phyloP scores from a whole-genome alignment of 1,140 invertebrate species.

The Drosophila persimilis region DNA sequence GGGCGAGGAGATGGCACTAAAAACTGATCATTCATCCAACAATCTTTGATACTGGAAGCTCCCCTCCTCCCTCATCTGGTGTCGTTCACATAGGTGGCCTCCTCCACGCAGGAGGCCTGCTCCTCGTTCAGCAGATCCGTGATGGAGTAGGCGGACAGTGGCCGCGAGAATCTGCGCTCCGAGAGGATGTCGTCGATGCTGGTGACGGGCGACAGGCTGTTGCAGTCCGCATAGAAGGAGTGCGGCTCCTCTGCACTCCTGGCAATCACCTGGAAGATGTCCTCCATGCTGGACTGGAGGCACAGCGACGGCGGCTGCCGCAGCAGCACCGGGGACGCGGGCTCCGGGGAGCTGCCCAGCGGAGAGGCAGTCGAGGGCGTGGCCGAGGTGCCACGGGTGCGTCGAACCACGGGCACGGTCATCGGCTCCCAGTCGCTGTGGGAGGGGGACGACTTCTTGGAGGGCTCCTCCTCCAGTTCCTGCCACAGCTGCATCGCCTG shows the following conservation, averaged over 20 bases:
- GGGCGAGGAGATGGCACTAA: slow-evolving; percentile 35
- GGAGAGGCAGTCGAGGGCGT: slow-evolving; percentile 75
- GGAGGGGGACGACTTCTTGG: slow-evolving; percentile 11
- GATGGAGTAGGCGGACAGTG: slow-evolving; percentile 78
- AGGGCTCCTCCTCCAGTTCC: slow-evolving; percentile 55
- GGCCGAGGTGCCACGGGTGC: slow-evolving; percentile 61
- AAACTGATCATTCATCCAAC: slow-evolving; percentile 9
- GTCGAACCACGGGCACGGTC: slow-evolving; percentile 38
- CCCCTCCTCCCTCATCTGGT: slow-evolving; percentile 47
- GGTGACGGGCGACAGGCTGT: slow-evolving; percentile 68
- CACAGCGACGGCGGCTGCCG: slow-evolving; percentile 58
- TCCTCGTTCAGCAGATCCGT: slow-evolving; percentile 77
- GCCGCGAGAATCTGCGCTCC: slow-evolving; percentile 66
- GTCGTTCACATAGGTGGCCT: slow-evolving; percentile 63
- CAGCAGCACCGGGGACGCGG: slow-evolving; percentile 50
- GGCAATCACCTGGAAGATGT: slow-evolving; percentile 76
- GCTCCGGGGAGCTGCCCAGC: slow-evolving; percentile 63
- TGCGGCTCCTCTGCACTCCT: slow-evolving; percentile 63
- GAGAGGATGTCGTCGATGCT: slow-evolving; percentile 79
- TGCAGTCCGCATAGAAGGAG: slow-evolving; percentile 22
- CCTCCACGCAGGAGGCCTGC: slow-evolving; percentile 50
- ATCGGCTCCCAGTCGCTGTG: slow-evolving; percentile 63
- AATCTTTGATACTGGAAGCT: not conserved
- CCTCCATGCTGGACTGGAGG: slow-evolving; percentile 77
- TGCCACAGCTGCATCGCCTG: slow-evolving; percentile 72